Conservation (phyloP, 2,113 vertebrate species). For the Forbesichthys agassizii region DNA sequence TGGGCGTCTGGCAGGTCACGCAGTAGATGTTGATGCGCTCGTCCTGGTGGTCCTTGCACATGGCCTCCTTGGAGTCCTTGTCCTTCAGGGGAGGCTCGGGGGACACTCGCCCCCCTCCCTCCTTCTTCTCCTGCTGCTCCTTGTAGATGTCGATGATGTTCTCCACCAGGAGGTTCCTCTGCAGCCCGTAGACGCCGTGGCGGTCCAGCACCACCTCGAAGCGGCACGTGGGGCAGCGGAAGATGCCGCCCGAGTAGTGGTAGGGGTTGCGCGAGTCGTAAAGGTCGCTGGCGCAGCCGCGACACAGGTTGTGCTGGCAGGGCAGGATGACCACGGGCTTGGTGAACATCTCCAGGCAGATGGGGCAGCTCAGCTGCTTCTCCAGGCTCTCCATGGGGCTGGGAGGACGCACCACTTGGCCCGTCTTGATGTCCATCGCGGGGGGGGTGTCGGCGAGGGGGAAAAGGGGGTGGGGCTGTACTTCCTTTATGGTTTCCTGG, state of each 20-base stretch:
- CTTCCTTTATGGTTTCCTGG: neutral
- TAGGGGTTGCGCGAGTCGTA: slow-evolving; percentile 79
- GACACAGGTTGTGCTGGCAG: slow-evolving; percentile 92
- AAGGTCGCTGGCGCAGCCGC: slow-evolving; percentile 86
- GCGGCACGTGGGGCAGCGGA: slow-evolving; percentile 90
- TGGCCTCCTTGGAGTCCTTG: slow-evolving; percentile 76
- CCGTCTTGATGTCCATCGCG: slow-evolving; percentile 65
- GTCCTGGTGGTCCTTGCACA: slow-evolving; percentile 87
- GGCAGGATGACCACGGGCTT: slow-evolving; percentile 93
- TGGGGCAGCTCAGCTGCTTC: slow-evolving; percentile 91
- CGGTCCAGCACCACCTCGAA: slow-evolving; percentile 91
- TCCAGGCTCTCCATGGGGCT: slow-evolving; percentile 87
- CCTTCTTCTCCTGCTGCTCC: slow-evolving; percentile 73
- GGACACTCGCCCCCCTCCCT: neutral
- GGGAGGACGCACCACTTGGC: slow-evolving; percentile 46
- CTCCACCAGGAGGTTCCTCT: slow-evolving; percentile 91
- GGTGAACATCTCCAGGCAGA: slow-evolving; percentile 92
- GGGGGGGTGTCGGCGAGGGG: neutral
- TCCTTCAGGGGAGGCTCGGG: slow-evolving; percentile 68
- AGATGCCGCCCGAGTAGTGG: slow-evolving; percentile 81
- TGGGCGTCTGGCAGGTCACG: slow-evolving; percentile 85
- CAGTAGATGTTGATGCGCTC: slow-evolving; percentile 95
- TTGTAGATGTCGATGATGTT: slow-evolving; percentile 94
- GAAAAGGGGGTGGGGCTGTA: neutral
- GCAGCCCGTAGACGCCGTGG: slow-evolving; percentile 89